These are phyloP conservation scores for Chloromyia formosa DNA, from an alignment of 2,888 invertebrate genomes.

Conservation along the genomic window DNA sequence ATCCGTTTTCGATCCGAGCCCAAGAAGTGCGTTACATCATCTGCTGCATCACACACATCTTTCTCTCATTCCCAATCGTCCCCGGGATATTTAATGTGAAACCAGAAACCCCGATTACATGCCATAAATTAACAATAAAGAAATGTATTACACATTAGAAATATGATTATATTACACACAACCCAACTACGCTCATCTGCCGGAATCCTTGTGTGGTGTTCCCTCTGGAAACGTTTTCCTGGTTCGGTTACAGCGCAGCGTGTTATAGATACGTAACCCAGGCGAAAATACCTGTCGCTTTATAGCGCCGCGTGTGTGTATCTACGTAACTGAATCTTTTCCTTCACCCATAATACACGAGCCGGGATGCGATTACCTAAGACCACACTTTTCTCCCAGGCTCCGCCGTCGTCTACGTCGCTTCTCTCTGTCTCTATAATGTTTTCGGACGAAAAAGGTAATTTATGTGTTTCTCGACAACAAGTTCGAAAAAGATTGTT, in stretches of 20 bases:
- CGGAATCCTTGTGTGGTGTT: too few species aligned
- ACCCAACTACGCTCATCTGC: neutral
- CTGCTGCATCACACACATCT: neutral
- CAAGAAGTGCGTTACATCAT: neutral
- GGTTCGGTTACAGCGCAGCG: too few species aligned
- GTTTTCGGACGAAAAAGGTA: constrained; percentile 29
- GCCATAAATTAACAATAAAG: constrained; percentile 24
- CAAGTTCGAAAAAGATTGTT: constrained; percentile 40
- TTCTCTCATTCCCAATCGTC: too few species aligned
- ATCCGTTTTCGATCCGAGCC: too few species aligned
- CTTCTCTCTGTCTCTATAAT: neutral
- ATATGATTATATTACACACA: neutral
- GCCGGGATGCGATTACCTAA: neutral
- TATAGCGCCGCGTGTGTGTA: neutral
- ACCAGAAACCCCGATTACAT: constrained; percentile 22
- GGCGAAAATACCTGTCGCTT: neutral
- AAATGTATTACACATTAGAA: neutral
- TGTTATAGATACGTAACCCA: too few species aligned
- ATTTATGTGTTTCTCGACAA: constrained; percentile 33
- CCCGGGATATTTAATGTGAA: neutral
- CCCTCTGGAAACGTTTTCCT: too few species aligned
- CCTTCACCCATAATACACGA: neutral
- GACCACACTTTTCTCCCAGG: neutral
- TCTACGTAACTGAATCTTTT: neutral
- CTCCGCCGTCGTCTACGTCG: too few species aligned